Conservation (phyloP, 30 jellyfish, hydroid and myxozoan genomes). For the Cassiopea xamachana region DNA sequence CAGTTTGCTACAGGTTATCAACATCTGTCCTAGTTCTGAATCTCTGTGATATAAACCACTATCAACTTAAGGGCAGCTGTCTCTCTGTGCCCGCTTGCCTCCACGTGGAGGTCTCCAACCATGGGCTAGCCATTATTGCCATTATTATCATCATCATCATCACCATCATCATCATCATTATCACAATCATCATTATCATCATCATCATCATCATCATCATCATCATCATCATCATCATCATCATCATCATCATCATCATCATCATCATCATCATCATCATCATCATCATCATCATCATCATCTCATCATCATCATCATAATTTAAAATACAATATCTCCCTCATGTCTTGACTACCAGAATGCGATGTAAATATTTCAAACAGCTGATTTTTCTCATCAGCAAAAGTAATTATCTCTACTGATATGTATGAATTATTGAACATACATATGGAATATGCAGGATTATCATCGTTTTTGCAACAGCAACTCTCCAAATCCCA, state of each 20-base stretch:
- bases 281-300: not conserved
- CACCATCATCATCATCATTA: conserved; percentile 1
- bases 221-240: conserved; percentile 10
- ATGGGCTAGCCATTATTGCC: not conserved
- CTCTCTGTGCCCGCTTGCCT: no score
- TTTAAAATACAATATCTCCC: not conserved
- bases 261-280: not conserved
- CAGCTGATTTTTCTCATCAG: not conserved
- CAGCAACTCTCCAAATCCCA: not conserved
- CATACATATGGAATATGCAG: not conserved
- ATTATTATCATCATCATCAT: not conserved
- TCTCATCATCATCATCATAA: conserved; percentile 3
- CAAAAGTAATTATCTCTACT: not conserved
- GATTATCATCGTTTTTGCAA: not conserved
- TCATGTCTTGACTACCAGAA: not conserved
- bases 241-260: conserved; percentile 1
- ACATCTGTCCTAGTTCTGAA: no score
- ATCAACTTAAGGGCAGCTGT: no score
- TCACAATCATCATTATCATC: not conserved
- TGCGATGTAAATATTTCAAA: not conserved
- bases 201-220: conserved; percentile 2
- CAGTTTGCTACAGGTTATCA: no score
- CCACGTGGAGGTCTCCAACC: not conserved
- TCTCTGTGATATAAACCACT: no score
- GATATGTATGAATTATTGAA: not conserved